Percentiles rank a stretch among this genome's conserved stretches.
These are phyloP conservation scores for Cephus runcator DNA, from an alignment of 2,888 invertebrate species.

Conservation along the genomic window DNA sequence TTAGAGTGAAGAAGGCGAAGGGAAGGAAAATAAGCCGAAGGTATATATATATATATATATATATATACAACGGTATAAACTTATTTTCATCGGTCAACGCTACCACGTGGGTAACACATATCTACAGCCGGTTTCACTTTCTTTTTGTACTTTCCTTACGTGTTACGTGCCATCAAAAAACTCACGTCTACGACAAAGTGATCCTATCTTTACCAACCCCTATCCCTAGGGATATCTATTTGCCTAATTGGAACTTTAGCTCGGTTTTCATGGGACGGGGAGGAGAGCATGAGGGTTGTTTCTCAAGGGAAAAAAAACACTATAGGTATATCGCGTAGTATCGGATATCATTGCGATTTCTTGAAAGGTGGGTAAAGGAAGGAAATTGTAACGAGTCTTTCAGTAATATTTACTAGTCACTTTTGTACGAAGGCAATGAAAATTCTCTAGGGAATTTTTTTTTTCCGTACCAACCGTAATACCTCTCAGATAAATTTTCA, in stretches of 20 bases:
- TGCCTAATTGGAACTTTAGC: not conserved
- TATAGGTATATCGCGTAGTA: not conserved
- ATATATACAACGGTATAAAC: not conserved
- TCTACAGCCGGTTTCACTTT: not conserved
- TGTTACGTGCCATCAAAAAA: not conserved
- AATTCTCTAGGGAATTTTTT: not conserved
- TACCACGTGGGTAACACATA: not conserved
- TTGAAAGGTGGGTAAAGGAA: not conserved
- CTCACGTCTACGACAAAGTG: not conserved
- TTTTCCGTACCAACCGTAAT: not conserved
- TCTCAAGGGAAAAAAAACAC: not conserved
- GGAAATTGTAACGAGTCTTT: not conserved
- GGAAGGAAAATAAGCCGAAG: not conserved
- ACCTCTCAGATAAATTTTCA: not conserved
- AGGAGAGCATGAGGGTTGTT: not conserved
- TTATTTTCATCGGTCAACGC: not conserved
- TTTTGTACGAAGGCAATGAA: not conserved
- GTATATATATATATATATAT: not conserved
- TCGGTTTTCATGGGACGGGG: not conserved
- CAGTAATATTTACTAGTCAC: not conserved
- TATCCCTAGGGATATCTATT: not conserved
- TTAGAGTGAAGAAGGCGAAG: not conserved
- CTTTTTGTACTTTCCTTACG: not conserved
- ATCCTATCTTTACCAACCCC: not conserved
- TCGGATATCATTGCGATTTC: not conserved